Percentiles rank a stretch among this genome's conserved stretches.
These are phyloP conservation scores for Sweltsa coloradensis DNA, from an alignment of 1,140 invertebrate species.

Conservation along the genomic window DNA sequence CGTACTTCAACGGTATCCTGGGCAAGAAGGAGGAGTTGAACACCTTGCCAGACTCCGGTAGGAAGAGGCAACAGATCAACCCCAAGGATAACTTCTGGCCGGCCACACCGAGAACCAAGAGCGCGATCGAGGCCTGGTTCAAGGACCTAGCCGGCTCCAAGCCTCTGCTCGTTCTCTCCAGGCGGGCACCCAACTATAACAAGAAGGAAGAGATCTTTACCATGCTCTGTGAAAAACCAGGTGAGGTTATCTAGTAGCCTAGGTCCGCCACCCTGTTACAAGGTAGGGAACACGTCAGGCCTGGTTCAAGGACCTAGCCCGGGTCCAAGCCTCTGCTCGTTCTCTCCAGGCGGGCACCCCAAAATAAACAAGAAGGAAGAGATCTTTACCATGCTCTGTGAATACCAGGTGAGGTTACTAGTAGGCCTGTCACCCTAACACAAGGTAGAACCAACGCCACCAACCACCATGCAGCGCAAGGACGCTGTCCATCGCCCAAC, in stretches of 20 bases:
- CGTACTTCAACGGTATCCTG: conserved; percentile 81
- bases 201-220: conserved; percentile 96
- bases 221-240: conserved; percentile 76
- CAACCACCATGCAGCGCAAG: too few species aligned
- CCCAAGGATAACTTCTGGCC: conserved; percentile 95
- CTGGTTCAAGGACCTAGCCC: conserved; percentile 93
- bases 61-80: conserved; percentile 85
- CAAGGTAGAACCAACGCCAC: too few species aligned
- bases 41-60: conserved; percentile 79
- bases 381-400: conserved; percentile 83
- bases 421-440: too few species aligned
- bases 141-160: conserved; percentile 91
- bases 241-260: too few species aligned
- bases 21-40: conserved; percentile 87
- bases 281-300: too few species aligned
- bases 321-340: conserved; percentile 79
- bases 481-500: too few species aligned
- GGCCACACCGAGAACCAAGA: conserved; percentile 71
- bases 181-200: conserved; percentile 87
- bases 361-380: conserved; percentile 97
- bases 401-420: too few species aligned
- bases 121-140: conserved; percentile 87
- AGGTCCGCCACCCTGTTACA: too few species aligned
- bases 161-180: conserved; percentile 71
- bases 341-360: conserved; percentile 79